Evolutionary conservation across 1,140 invertebrate genomes (phyloP).

Genomic region (Venustaconcha ellipsiformis): DNA sequence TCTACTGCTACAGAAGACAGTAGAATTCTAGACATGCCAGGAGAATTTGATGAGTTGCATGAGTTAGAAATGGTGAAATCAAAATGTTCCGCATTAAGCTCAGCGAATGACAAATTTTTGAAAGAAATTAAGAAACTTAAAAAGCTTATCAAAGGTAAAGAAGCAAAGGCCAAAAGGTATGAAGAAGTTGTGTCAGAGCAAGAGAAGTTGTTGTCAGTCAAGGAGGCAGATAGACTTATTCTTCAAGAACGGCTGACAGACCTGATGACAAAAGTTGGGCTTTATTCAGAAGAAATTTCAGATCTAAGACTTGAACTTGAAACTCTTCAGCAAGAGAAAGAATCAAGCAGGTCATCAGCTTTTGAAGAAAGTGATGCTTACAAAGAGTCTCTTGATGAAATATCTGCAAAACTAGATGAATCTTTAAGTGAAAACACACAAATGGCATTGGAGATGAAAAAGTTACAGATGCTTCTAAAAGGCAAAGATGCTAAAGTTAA

Average conservation of each 20-base stretch:
- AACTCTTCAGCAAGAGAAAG: too few species aligned
- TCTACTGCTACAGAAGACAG: too few species aligned
- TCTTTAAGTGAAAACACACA: conserved; percentile 21
- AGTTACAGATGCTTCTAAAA: conserved; percentile 24
- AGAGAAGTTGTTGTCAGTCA: conserved; percentile 2
- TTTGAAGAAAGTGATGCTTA: too few species aligned
- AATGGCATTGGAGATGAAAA: conserved; percentile 19
- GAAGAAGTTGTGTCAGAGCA: conserved; percentile 20
- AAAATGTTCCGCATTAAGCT: conserved; percentile 12
- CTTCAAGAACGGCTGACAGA: conserved; percentile 8
- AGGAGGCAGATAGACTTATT: conserved; percentile 16
- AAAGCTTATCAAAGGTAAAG: conserved; percentile 31
- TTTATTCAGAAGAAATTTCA: background rate
- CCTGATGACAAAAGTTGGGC: conserved; percentile 15
- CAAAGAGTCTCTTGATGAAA: too few species aligned
- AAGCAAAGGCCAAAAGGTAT: conserved; percentile 28
- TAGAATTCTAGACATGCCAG: too few species aligned
- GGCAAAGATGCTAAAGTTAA: conserved; percentile 27
- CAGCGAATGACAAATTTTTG: conserved; percentile 23
- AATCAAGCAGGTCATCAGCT: too few species aligned
- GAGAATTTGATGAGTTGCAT: too few species aligned
- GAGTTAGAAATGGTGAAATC: too few species aligned
- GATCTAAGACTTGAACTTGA: too few species aligned
- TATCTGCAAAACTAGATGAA: conserved; percentile 7
- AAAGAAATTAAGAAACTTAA: conserved; percentile 17